These are phyloP conservation scores for Archips crataeganus DNA, from an alignment of 2,888 invertebrate species.

Conservation along the genomic window DNA sequence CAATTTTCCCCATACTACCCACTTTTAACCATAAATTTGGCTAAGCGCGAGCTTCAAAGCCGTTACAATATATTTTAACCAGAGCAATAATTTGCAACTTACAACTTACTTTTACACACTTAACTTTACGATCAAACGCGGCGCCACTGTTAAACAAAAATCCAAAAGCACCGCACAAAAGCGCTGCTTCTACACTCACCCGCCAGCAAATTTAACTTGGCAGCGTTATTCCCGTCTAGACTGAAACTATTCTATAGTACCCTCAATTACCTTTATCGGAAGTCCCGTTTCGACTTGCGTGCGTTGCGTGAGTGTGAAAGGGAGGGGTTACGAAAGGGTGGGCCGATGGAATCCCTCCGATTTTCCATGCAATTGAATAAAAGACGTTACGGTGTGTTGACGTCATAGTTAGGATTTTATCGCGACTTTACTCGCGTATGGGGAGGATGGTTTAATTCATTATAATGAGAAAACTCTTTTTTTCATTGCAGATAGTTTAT, in stretches of 20 bases:
- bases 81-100: slow-evolving; percentile 41
- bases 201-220: slow-evolving; percentile 28
- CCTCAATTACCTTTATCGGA: slow-evolving; percentile 43
- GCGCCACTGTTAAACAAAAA: slow-evolving; percentile 10
- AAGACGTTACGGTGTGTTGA: slow-evolving; percentile 43
- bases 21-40: slow-evolving; percentile 38
- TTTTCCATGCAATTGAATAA: slow-evolving; percentile 45
- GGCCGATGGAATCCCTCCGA: slow-evolving; percentile 43
- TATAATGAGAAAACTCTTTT: background rate
- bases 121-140: slow-evolving; percentile 8
- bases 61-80: slow-evolving; percentile 43
- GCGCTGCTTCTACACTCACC: slow-evolving; percentile 1
- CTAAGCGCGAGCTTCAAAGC: slow-evolving; percentile 39
- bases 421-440: slow-evolving; percentile 34
- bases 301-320: slow-evolving; percentile 16
- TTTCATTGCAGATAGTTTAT: background rate
- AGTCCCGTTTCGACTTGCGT: slow-evolving; percentile 27
- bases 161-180: background rate
- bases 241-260: slow-evolving; percentile 43
- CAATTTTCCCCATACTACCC: slow-evolving; percentile 37
- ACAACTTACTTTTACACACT: slow-evolving; percentile 39
- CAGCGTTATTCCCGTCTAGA: slow-evolving; percentile 39
- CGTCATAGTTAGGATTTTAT: slow-evolving; percentile 43
- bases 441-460: slow-evolving; percentile 19
- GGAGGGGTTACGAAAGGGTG: slow-evolving; percentile 37